Evolutionary conservation across 2,888 invertebrate species (phyloP).

Genomic region (Zygaena filipendulae): DNA sequence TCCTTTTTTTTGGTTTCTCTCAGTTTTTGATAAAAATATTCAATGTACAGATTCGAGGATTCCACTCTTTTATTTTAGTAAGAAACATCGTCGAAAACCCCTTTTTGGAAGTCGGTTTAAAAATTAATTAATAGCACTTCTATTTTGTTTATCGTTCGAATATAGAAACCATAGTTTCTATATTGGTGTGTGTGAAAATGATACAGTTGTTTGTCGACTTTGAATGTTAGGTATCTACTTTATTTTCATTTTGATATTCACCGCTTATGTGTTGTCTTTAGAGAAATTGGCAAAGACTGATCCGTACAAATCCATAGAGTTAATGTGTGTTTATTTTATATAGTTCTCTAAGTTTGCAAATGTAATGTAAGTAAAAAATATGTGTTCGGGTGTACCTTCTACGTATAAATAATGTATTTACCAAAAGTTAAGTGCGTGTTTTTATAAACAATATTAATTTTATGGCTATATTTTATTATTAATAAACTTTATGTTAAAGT

Average conservation of each 20-base stretch:
- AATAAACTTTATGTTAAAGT: slow-evolving; percentile 44
- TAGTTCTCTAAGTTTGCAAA: slow-evolving; percentile 43
- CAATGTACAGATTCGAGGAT: no score
- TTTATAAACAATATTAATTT: slow-evolving; percentile 54
- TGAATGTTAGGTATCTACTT: slow-evolving; percentile 38
- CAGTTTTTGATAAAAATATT: no score
- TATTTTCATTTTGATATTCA: slow-evolving; percentile 24
- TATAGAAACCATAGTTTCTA: slow-evolving; percentile 10
- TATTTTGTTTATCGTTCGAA: slow-evolving; percentile 3
- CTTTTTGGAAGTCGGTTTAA: no score
- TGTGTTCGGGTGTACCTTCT: slow-evolving; percentile 62
- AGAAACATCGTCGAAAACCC: no score
- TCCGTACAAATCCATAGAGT: slow-evolving; percentile 56
- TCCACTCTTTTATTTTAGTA: no score
- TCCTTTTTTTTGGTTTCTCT: no score
- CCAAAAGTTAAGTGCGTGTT: slow-evolving; percentile 65
- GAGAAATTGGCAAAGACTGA: slow-evolving; percentile 52
- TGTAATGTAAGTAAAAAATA: slow-evolving; percentile 59
- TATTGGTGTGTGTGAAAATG: no score
- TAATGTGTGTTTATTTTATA: slow-evolving; percentile 41
- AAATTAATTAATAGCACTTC: background rate
- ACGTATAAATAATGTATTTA: slow-evolving; percentile 53
- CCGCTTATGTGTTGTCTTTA: no score
- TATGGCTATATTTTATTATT: slow-evolving; percentile 58
- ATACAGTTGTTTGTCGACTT: no score